Conservation (phyloP, 2,888 invertebrate genomes). For the Drosophila gaucha region DNA sequence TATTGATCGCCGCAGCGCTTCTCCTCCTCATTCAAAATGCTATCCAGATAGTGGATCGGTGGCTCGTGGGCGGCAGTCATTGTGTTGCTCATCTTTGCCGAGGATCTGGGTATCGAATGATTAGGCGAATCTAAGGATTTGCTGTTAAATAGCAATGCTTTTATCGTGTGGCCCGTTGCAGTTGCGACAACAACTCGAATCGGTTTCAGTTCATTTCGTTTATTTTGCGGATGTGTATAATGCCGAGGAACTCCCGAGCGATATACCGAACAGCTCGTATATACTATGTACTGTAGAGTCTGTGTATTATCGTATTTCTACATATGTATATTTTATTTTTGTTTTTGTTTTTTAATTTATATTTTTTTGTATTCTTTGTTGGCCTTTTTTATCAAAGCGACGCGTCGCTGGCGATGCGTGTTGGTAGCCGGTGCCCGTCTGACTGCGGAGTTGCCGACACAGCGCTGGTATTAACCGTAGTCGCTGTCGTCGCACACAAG, state of each 20-base stretch:
- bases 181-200: slow-evolving; percentile 26
- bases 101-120: background rate
- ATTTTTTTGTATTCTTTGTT: slow-evolving; percentile 11
- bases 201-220: slow-evolving; percentile 42
- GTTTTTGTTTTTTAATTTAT: background rate
- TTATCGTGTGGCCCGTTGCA: slow-evolving; percentile 15
- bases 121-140: background rate
- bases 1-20: slow-evolving; percentile 82
- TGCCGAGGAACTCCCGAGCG: slow-evolving; percentile 22
- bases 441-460: slow-evolving; percentile 65
- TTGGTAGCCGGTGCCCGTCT: slow-evolving; percentile 58
- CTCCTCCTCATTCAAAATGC: slow-evolving; percentile 83
- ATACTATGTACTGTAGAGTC: slow-evolving; percentile 9
- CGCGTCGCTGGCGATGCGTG: slow-evolving; percentile 50
- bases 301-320: slow-evolving; percentile 20
- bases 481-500: slow-evolving; percentile 48
- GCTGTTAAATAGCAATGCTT: background rate
- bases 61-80: slow-evolving; percentile 79
- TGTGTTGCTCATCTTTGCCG: slow-evolving; percentile 61
- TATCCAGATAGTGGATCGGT: slow-evolving; percentile 83
- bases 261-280: slow-evolving; percentile 17
- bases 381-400: slow-evolving; percentile 29
- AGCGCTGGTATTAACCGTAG: slow-evolving; percentile 68
- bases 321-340: slow-evolving; percentile 22
- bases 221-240: slow-evolving; percentile 28